Conservation (phyloP, 2,113 vertebrate genomes). For the Sebastes fasciatus region DNA sequence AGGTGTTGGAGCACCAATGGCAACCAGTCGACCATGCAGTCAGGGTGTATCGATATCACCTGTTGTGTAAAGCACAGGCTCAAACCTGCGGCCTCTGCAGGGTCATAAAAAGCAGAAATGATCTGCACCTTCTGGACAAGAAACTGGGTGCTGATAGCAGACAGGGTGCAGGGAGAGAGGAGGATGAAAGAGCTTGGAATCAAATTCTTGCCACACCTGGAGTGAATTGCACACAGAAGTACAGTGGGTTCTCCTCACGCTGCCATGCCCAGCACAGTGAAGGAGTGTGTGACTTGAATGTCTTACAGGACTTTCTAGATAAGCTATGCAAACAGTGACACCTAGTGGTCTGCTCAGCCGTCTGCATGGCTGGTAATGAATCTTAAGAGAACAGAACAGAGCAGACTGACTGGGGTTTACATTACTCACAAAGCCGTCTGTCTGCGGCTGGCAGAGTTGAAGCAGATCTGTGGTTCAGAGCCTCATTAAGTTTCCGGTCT, state of each 20-base stretch:
- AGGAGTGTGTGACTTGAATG: constrained; percentile 21
- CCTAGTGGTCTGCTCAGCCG: constrained; percentile 54
- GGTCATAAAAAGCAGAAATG: constrained; percentile 8
- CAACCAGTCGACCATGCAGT: constrained; percentile 24
- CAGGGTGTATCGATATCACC: constrained; percentile 15
- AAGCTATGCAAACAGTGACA: constrained; percentile 52
- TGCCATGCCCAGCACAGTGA: constrained; percentile 14
- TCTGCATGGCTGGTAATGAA: neutral
- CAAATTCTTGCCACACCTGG: constrained; percentile 55
- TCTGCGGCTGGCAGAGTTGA: constrained; percentile 6
- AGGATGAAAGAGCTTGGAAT: constrained; percentile 32
- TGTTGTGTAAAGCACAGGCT: constrained; percentile 7
- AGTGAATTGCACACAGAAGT: constrained; percentile 48
- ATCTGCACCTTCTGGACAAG: constrained; percentile 10
- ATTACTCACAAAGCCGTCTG: constrained; percentile 9
- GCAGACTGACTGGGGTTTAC: constrained; percentile 25
- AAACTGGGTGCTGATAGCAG: constrained; percentile 28
- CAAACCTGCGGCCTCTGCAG: neutral
- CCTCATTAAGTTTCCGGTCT: constrained; percentile 24
- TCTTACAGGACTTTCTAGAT: constrained; percentile 11
- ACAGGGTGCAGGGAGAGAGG: neutral
- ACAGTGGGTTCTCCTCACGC: constrained; percentile 35
- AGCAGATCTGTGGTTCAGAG: constrained; percentile 15
- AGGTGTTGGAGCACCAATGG: constrained; percentile 7
- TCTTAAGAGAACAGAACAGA: neutral